phyloP scores from a whole-genome alignment of 1,140 invertebrate genomes.

The Drosophila gunungcola region DNA sequence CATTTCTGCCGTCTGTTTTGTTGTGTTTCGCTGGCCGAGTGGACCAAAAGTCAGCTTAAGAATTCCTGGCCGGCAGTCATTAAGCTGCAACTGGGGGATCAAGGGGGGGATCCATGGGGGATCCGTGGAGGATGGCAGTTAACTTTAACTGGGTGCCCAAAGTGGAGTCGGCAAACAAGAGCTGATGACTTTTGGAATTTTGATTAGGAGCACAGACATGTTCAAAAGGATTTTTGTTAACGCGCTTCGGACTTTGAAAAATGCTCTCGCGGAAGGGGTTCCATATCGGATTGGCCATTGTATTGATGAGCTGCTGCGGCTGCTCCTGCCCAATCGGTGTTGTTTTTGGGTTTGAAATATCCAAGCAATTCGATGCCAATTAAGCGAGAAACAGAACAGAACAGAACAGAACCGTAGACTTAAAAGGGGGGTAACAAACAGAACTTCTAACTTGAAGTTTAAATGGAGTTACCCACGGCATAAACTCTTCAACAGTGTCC shows the following conservation, averaged over 20 bases:
- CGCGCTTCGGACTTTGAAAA: slow-evolving; percentile 81
- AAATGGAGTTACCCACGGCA: slow-evolving; percentile 6
- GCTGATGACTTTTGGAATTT: slow-evolving; percentile 82
- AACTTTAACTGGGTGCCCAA: slow-evolving; percentile 55
- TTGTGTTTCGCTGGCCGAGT: slow-evolving; percentile 34
- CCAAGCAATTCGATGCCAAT: slow-evolving; percentile 80
- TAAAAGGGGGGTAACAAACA: not conserved
- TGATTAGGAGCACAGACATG: slow-evolving; percentile 82
- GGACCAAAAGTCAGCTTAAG: slow-evolving; percentile 65
- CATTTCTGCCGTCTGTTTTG: slow-evolving; percentile 56
- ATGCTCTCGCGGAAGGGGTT: slow-evolving; percentile 39
- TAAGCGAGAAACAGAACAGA: slow-evolving; percentile 51
- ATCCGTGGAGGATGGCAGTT: slow-evolving; percentile 14
- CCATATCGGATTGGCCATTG: slow-evolving; percentile 62
- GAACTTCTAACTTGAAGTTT: slow-evolving; percentile 23
- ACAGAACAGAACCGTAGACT: slow-evolving; percentile 9
- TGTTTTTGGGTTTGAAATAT: slow-evolving; percentile 65
- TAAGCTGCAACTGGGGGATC: slow-evolving; percentile 48
- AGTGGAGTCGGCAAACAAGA: slow-evolving; percentile 53
- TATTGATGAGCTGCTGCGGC: slow-evolving; percentile 64
- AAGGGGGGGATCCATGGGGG: not conserved
- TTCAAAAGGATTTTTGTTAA: slow-evolving; percentile 83
- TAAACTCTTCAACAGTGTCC: not conserved
- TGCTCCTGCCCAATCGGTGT: slow-evolving; percentile 24
- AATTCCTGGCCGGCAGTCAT: slow-evolving; percentile 76